Evolutionary conservation across 2,113 vertebrate species (phyloP).

Genomic region (Otolemur garnettii): DNA sequence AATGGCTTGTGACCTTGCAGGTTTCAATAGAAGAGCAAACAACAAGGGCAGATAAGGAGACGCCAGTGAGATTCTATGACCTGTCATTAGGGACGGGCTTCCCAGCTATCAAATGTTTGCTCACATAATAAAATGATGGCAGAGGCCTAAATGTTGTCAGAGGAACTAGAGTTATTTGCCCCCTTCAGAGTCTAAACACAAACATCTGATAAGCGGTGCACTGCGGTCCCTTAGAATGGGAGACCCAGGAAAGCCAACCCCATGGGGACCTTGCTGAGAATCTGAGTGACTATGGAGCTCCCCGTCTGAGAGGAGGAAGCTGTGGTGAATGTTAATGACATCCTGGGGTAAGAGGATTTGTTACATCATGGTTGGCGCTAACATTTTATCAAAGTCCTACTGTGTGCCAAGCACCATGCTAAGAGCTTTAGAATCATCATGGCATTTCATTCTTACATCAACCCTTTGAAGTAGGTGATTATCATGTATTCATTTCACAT

Average conservation of each 20-base stretch:
- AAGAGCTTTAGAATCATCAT: not conserved
- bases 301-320: not conserved
- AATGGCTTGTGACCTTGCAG: conserved; percentile 89
- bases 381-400: not conserved
- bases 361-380: not conserved
- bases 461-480: not conserved
- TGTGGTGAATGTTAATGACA: not conserved
- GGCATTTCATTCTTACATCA: not conserved
- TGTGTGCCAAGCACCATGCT: not conserved
- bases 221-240: conserved; percentile 25
- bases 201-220: conserved; percentile 84
- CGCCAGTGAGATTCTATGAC: conserved; percentile 90
- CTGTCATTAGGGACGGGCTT: conserved; percentile 91
- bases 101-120: conserved; percentile 88
- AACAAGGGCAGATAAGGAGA: conserved; percentile 93
- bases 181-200: conserved; percentile 87
- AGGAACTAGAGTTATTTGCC: conserved; percentile 86
- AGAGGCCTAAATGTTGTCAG: conserved; percentile 85
- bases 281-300: not conserved
- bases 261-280: not conserved
- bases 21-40: conserved; percentile 89
- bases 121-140: conserved; percentile 89
- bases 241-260: not conserved
- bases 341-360: not conserved
- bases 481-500: not conserved